phyloP scores from a whole-genome alignment of 2,888 invertebrate species.

The Megalurothrips usitatus region DNA sequence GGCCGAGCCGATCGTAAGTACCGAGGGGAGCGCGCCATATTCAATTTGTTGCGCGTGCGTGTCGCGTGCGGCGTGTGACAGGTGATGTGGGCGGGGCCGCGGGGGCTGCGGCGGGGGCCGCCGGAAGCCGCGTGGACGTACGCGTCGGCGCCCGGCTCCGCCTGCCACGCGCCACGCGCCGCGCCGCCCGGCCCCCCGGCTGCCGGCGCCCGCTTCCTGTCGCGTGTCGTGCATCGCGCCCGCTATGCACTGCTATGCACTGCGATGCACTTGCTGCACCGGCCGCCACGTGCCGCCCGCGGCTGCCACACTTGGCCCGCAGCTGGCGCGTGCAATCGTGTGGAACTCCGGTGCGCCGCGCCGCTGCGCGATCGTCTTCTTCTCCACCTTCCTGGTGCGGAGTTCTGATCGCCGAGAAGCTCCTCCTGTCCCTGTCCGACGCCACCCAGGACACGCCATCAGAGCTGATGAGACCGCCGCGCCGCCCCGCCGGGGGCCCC shows the following conservation, averaged over 20 bases:
- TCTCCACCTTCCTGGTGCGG: too few species aligned
- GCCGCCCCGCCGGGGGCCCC: not conserved
- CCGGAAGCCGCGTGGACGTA: conserved; percentile 44
- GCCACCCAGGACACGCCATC: not conserved
- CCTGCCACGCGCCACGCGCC: too few species aligned
- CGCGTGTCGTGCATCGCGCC: too few species aligned
- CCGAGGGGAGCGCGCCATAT: not conserved
- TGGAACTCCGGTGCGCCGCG: too few species aligned
- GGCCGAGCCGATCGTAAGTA: too few species aligned
- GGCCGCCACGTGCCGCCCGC: not conserved
- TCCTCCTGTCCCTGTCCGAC: not conserved
- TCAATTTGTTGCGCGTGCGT: not conserved
- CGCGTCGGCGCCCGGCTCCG: conserved; percentile 42
- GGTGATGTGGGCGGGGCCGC: conserved; percentile 39
- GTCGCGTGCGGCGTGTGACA: not conserved
- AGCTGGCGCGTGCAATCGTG: too few species aligned
- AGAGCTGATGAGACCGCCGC: not conserved
- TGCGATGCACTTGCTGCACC: not conserved
- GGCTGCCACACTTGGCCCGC: conserved; percentile 46
- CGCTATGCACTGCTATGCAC: too few species aligned
- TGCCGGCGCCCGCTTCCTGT: too few species aligned
- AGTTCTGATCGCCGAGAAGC: too few species aligned
- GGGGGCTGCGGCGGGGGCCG: conserved; percentile 46
- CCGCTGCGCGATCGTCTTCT: too few species aligned
- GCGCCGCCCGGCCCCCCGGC: too few species aligned